Percentiles rank a stretch among this genome's conserved stretches.
Conservation (phyloP, 2,797 vertebrate genomes). For the Antennarius maculatus region DNA sequence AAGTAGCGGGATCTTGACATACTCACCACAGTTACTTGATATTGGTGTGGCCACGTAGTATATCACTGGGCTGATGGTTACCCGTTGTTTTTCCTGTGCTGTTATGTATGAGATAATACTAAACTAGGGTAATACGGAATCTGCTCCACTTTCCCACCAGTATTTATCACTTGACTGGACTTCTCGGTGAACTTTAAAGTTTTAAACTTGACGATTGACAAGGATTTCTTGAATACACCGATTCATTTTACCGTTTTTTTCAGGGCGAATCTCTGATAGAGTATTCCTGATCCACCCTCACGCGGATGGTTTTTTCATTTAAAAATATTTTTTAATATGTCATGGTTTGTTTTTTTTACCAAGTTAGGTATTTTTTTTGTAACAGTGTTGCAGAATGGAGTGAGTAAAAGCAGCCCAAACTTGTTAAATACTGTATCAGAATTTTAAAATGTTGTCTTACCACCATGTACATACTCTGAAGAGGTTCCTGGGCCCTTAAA, state of each 20-base stretch:
- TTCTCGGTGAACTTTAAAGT: conserved; percentile 1
- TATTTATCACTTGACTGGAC: conserved; percentile 13
- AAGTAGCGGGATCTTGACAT: conserved; percentile 3
- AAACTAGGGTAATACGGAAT: neutral
- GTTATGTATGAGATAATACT: conserved; percentile 21
- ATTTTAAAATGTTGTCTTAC: neutral
- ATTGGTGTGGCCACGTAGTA: neutral
- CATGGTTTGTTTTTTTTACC: neutral
- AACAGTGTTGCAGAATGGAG: neutral
- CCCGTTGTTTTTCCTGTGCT: neutral
- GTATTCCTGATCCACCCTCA: too few species aligned
- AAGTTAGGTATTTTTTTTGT: neutral
- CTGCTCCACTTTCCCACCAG: neutral
- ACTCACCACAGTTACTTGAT: neutral
- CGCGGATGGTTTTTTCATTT: too few species aligned
- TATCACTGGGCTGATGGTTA: conserved; percentile 8
- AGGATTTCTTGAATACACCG: conserved; percentile 22
- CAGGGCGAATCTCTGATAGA: neutral
- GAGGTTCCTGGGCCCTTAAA: neutral
- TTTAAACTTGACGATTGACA: neutral
- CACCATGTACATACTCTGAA: conserved; percentile 26
- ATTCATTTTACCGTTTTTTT: neutral
- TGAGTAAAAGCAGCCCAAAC: neutral
- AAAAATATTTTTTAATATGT: too few species aligned
- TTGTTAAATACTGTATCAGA: conserved; percentile 20